Evolutionary conservation across 2,888 invertebrate species (phyloP).

Genomic region (Cryptus viduatorius): DNA sequence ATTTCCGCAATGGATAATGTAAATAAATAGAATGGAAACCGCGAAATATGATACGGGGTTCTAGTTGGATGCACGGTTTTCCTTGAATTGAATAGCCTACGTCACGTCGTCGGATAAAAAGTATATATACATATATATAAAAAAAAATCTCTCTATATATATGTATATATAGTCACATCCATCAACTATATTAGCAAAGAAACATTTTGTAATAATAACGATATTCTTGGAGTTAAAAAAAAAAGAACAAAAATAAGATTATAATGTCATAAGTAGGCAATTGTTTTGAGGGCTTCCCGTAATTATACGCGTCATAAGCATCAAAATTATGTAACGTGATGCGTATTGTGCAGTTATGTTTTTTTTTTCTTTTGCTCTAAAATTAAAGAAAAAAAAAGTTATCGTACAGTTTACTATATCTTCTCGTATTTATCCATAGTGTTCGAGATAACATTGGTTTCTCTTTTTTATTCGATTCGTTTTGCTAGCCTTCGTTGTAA

Average conservation of each 20-base stretch:
- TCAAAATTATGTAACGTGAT: neutral
- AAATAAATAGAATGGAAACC: slow-evolving; percentile 63
- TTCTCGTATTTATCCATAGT: neutral
- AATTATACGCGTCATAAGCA: slow-evolving; percentile 23
- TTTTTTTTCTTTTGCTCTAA: neutral
- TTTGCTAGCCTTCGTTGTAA: neutral
- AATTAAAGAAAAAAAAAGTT: neutral
- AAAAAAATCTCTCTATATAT: slow-evolving; percentile 33
- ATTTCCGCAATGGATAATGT: slow-evolving; percentile 56
- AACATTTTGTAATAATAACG: slow-evolving; percentile 58
- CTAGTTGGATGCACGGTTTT: slow-evolving; percentile 58
- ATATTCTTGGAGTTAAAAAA: slow-evolving; percentile 42
- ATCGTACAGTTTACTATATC: neutral
- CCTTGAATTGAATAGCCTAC: slow-evolving; percentile 47
- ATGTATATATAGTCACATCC: slow-evolving; percentile 31
- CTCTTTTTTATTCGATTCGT: neutral
- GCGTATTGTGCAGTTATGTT: neutral
- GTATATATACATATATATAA: neutral
- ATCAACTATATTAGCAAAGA: slow-evolving; percentile 38
- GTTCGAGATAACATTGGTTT: neutral
- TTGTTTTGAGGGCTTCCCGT: slow-evolving; percentile 58
- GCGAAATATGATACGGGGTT: slow-evolving; percentile 42
- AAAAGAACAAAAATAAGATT: slow-evolving; percentile 16
- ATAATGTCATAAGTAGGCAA: slow-evolving; percentile 40
- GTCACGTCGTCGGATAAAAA: slow-evolving; percentile 29